Evolutionary conservation across 2,113 vertebrate species (phyloP), one percentile per base, ranked within the genome.

Genomic region (Laterallus jamaicensis): DNA sequence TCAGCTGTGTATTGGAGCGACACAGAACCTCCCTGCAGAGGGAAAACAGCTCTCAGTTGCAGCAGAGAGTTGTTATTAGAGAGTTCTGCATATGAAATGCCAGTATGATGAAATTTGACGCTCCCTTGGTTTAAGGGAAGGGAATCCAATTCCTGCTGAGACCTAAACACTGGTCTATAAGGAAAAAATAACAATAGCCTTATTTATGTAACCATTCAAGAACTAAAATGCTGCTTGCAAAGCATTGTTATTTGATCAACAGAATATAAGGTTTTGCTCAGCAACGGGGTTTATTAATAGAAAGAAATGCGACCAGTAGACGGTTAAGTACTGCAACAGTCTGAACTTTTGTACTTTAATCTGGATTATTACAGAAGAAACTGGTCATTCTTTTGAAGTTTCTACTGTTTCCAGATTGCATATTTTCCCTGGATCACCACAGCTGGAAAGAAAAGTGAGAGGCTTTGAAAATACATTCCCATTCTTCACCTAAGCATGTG

Each of bases 61-160:
- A 70, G 40, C 12, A 12, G 37, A 42, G 21, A 63, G 26, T 76
- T 89, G 22, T 24, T 73, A 0, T 60, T 74, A 13, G 0, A 2
- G 39, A 85, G 22, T 63, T 83, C 55, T 64, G 84, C 16, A 6
- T 35, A 5, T 74, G 59, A 79, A 69, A 64, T 68, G 24, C 54
- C 64, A 83, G 12, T n/a, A 4, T 47, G 50, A 28, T 59, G 29
- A 71, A 70, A 78, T 63, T 0, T 50, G 49, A 52, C 59, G 13
- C 70, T 79, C 5, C 56, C 17, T 86, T 95, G 82, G 26, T 19
- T 84, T 73, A 16, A 3, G 21, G 35, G 32, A 64, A 69, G 37
- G 19, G 29, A 83, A 52, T 86, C 44, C 44, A 60, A 1, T 63
- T 90, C 71, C 73, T 52, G 37, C 52, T 71, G 80, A 86, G 64